These are phyloP conservation scores for Drosophila robusta DNA, from an alignment of 2,888 invertebrate genomes.

Conservation along the genomic window DNA sequence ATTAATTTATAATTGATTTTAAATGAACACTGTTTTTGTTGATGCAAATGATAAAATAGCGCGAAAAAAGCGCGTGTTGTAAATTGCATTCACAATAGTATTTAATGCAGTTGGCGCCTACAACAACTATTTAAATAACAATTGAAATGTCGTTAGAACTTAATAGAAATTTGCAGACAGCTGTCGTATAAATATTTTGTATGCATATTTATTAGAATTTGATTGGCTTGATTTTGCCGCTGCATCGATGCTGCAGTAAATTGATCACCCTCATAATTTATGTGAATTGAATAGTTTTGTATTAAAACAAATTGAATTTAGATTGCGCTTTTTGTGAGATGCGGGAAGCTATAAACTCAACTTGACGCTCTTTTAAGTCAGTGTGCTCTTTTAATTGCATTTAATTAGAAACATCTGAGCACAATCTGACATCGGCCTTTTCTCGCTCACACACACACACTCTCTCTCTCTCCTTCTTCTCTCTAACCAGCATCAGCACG, in stretches of 20 bases:
- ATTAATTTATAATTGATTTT: too few species aligned
- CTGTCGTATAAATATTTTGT: slow-evolving; percentile 6
- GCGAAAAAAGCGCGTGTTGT: too few species aligned
- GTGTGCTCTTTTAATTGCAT: slow-evolving; percentile 54
- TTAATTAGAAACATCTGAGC: slow-evolving; percentile 66
- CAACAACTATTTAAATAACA: slow-evolving; percentile 21
- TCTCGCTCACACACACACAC: neutral
- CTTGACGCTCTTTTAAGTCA: slow-evolving; percentile 27
- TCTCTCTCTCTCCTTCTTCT: slow-evolving; percentile 7
- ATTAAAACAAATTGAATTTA: slow-evolving; percentile 77
- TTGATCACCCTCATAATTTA: slow-evolving; percentile 38
- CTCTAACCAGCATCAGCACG: slow-evolving; percentile 16
- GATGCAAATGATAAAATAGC: too few species aligned
- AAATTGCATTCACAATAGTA: slow-evolving; percentile 3
- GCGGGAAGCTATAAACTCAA: slow-evolving; percentile 41
- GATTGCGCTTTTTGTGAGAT: slow-evolving; percentile 48
- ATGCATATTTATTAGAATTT: slow-evolving; percentile 51
- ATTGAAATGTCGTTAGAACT: neutral
- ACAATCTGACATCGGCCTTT: slow-evolving; percentile 3
- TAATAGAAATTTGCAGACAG: slow-evolving; percentile 2
- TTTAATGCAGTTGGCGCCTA: slow-evolving; percentile 19
- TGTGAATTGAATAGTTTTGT: slow-evolving; percentile 70
- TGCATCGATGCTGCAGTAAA: slow-evolving; percentile 9
- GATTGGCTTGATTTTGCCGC: slow-evolving; percentile 66
- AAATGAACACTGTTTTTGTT: too few species aligned